These are phyloP conservation scores for Anaspis maculata DNA, from an alignment of 2,888 invertebrate species.

Conservation along the genomic window DNA sequence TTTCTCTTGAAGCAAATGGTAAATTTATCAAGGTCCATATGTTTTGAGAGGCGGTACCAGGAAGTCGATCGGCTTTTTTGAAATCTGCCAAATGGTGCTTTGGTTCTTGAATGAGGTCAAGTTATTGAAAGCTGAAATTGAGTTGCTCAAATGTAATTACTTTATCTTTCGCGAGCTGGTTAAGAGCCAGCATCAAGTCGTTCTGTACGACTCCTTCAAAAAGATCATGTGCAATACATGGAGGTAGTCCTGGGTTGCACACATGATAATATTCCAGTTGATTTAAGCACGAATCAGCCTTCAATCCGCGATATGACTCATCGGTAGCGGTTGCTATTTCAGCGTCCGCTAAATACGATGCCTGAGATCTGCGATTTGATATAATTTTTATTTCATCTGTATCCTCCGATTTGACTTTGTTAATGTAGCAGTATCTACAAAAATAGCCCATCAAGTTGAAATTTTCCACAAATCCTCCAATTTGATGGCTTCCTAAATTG, in stretches of 20 bases:
- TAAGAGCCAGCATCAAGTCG: conserved; percentile 16
- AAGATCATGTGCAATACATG: conserved; percentile 2
- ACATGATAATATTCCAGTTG: conserved; percentile 13
- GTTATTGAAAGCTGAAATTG: neutral
- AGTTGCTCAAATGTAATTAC: neutral
- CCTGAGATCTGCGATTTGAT: too few relatives aligned
- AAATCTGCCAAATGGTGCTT: neutral
- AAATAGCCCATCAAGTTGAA: conserved; percentile 10
- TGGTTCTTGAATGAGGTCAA: neutral
- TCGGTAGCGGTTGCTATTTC: neutral
- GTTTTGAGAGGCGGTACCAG: neutral
- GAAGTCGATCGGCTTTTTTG: neutral
- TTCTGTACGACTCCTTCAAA: conserved; percentile 16
- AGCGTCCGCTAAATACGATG: neutral
- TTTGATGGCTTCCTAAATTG: conserved; percentile 18
- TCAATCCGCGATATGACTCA: conserved; percentile 6
- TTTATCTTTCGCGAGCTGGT: conserved; percentile 12
- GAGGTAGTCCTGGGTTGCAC: conserved; percentile 5
- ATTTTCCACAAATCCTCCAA: too few relatives aligned
- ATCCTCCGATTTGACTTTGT: neutral
- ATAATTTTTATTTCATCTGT: too few relatives aligned
- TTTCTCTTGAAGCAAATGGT: neutral
- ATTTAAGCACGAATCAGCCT: conserved; percentile 17
- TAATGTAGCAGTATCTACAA: neutral
- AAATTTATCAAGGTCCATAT: neutral